Evolutionary conservation across 2,888 invertebrate species (phyloP).

Genomic region (Uropetala carovei): DNA sequence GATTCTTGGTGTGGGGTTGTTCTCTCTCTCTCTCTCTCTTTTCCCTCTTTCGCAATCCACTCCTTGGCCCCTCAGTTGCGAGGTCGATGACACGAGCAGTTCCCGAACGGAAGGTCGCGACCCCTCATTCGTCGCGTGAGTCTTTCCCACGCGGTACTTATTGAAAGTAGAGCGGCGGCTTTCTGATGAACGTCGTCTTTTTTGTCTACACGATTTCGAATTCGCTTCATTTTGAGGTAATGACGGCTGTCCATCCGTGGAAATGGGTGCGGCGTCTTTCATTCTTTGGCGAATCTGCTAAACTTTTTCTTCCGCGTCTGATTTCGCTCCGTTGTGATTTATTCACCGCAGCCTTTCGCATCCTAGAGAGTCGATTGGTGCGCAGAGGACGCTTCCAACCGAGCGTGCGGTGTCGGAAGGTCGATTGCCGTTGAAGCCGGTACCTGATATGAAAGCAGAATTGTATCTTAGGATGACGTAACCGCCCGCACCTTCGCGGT

Average conservation of each 20-base stretch:
- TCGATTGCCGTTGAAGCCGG: neutral
- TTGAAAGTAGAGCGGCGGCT: neutral
- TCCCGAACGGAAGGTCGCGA: conserved; percentile 20
- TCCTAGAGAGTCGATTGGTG: neutral
- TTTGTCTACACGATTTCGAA: too few relatives aligned
- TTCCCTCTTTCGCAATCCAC: neutral
- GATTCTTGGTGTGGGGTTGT: neutral
- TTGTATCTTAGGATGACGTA: too few relatives aligned
- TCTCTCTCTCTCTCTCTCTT: neutral
- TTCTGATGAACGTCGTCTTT: neutral
- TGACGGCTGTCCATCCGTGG: too few relatives aligned
- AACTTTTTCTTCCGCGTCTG: neutral
- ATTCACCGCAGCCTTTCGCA: neutral
- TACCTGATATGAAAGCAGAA: too few relatives aligned
- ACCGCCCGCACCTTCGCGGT: too few relatives aligned
- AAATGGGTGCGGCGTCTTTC: neutral
- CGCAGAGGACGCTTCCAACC: neutral
- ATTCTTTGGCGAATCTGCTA: neutral
- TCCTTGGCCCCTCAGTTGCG: neutral
- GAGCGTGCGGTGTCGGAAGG: neutral
- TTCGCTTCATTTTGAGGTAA: too few relatives aligned
- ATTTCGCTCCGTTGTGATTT: neutral
- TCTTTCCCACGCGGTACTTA: neutral
- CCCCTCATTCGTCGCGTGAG: neutral
- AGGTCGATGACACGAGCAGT: conserved; percentile 17